Evolutionary conservation across 2,888 invertebrate genomes (phyloP).

Genomic region (Caenorhabditis zanzibari): DNA sequence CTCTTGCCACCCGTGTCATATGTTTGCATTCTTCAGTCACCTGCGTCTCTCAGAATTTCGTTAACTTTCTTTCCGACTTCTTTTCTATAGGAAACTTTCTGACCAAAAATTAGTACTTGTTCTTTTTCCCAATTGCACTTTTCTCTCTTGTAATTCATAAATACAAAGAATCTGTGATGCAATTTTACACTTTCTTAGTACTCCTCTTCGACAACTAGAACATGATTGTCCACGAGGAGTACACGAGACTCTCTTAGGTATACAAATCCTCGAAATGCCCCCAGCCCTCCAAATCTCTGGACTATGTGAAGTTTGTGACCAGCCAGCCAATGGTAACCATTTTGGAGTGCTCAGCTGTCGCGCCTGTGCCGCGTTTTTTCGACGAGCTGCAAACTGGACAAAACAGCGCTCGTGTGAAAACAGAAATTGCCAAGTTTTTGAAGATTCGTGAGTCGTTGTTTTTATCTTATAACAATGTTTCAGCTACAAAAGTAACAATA

Average conservation of each 20-base stretch:
- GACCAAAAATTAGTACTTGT: too few species aligned
- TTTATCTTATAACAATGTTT: too few species aligned
- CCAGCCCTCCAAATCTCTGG: background rate
- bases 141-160: too few species aligned
- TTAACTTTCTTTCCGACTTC: background rate
- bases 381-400: background rate
- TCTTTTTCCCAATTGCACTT: too few species aligned
- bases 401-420: background rate
- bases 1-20: background rate
- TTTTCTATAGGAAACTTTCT: too few species aligned
- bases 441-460: too few species aligned
- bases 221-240: too few species aligned
- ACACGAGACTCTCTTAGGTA: too few species aligned
- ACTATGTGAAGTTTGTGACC: background rate
- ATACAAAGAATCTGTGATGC: too few species aligned
- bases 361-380: conserved; percentile 19
- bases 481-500: too few species aligned
- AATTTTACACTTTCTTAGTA: too few species aligned
- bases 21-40: background rate
- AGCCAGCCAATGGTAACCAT: conserved; percentile 3
- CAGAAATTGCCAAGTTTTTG: background rate
- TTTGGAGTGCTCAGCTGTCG: conserved; percentile 17
- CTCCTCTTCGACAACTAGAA: too few species aligned
- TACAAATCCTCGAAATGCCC: background rate
- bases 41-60: background rate